phyloP scores from a whole-genome alignment of 2,888 invertebrate genomes.

The Caenorhabditis afra region DNA sequence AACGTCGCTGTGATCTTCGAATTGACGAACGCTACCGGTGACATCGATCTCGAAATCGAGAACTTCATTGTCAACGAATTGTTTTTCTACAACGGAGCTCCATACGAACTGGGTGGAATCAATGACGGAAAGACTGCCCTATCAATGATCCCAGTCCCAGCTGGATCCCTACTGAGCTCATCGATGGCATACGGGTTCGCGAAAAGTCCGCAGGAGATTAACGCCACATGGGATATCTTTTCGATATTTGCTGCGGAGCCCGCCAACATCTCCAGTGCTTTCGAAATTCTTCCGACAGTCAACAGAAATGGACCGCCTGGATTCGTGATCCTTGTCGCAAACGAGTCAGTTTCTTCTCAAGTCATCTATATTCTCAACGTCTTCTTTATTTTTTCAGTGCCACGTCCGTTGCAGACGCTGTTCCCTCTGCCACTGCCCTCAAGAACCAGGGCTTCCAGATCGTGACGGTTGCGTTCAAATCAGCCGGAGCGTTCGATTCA shows the following conservation, averaged over 20 bases:
- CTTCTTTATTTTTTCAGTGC: conserved; percentile 17
- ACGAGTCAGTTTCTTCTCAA: too few species aligned
- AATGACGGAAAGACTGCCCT: conserved; percentile 9
- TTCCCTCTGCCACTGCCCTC: conserved; percentile 16
- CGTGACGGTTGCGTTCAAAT: conserved; percentile 38
- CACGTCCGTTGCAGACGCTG: neutral
- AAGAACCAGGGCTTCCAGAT: conserved; percentile 32
- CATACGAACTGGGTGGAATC: conserved; percentile 15
- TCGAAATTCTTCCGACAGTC: conserved; percentile 15
- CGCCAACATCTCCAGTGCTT: conserved; percentile 16
- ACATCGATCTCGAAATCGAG: conserved; percentile 20
- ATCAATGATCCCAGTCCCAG: conserved; percentile 9
- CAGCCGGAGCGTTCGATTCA: conserved; percentile 2
- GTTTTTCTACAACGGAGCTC: conserved; percentile 27
- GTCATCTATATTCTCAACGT: neutral
- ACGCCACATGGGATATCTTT: neutral
- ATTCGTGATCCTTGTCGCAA: conserved; percentile 39
- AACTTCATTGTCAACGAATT: conserved; percentile 27
- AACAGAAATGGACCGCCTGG: conserved; percentile 24
- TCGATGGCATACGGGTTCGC: conserved; percentile 30
- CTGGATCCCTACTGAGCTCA: conserved; percentile 37
- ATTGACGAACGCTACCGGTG: neutral
- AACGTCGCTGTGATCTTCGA: conserved; percentile 35
- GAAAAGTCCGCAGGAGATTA: neutral
- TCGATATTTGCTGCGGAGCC: neutral